Evolutionary conservation across 2,113 vertebrate species (phyloP).

Genomic region (Mellivora capensis): DNA sequence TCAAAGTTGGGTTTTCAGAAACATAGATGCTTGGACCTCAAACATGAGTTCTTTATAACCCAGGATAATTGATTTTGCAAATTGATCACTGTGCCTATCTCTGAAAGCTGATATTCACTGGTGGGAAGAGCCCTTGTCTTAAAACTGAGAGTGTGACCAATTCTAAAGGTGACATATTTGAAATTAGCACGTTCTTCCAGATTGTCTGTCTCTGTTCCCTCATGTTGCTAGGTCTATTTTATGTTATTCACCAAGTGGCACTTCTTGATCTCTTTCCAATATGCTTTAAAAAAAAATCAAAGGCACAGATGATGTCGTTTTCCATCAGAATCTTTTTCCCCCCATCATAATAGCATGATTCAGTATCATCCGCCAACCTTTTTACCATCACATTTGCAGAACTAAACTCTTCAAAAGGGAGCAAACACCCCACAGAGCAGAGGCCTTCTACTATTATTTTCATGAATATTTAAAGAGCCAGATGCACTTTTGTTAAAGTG

Average conservation of each 20-base stretch:
- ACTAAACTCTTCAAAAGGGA: background rate
- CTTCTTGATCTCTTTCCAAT: constrained; percentile 20
- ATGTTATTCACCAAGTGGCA: background rate
- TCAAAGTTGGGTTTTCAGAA: background rate
- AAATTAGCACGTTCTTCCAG: background rate
- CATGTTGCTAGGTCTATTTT: background rate
- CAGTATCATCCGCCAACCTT: background rate
- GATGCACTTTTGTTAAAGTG: constrained; percentile 20
- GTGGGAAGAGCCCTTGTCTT: background rate
- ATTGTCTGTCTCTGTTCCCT: background rate
- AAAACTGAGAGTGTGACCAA: background rate
- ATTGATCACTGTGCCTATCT: background rate
- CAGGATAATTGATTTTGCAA: background rate
- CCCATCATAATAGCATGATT: background rate
- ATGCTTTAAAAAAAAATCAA: background rate
- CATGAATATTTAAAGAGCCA: constrained; percentile 47
- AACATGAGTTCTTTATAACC: background rate
- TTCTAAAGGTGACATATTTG: background rate
- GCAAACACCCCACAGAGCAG: background rate
- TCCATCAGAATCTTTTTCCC: background rate
- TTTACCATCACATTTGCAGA: background rate
- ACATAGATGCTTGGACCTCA: background rate
- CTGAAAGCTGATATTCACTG: background rate
- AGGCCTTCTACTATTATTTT: background rate
- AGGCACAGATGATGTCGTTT: background rate